Percentiles rank a stretch among this genome's conserved stretches.
These are phyloP conservation scores for Eulimnadia texana DNA, from an alignment of 1,140 invertebrate species.

Conservation along the genomic window DNA sequence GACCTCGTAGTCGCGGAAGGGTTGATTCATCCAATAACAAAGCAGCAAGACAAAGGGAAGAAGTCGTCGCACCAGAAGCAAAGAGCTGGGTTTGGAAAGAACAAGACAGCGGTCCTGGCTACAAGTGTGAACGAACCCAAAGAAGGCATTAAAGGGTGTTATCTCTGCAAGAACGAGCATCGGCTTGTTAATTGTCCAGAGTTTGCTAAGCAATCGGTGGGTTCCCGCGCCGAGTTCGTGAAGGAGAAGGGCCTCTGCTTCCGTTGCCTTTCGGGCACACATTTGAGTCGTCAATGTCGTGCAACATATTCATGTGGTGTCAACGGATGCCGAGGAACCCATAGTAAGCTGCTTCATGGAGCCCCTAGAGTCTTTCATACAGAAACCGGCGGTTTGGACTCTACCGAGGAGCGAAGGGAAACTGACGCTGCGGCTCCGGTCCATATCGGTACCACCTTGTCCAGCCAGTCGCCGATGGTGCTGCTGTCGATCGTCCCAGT, in stretches of 20 bases:
- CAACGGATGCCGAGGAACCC: background rate
- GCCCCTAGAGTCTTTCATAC: background rate
- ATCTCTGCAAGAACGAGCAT: background rate
- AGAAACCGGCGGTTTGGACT: no score
- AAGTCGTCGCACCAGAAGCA: no score
- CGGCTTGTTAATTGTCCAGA: background rate
- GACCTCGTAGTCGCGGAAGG: background rate
- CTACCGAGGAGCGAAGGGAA: no score
- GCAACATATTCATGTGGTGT: background rate
- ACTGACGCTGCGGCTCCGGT: no score
- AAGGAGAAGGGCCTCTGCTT: slow-evolving; percentile 4
- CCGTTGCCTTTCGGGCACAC: background rate
- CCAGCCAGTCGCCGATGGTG: no score
- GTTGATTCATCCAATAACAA: background rate
- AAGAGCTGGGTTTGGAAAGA: no score
- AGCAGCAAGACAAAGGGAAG: background rate
- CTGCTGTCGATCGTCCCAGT: background rate
- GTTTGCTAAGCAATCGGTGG: background rate
- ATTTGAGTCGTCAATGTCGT: background rate
- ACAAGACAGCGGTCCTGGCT: no score
- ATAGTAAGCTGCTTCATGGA: background rate
- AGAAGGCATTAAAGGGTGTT: background rate
- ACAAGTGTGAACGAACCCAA: background rate
- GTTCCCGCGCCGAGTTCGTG: background rate
- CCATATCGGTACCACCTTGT: no score